These are phyloP conservation scores for Tragopan temminckii DNA, from an alignment of 2,797 vertebrate genomes.

Conservation along the genomic window DNA sequence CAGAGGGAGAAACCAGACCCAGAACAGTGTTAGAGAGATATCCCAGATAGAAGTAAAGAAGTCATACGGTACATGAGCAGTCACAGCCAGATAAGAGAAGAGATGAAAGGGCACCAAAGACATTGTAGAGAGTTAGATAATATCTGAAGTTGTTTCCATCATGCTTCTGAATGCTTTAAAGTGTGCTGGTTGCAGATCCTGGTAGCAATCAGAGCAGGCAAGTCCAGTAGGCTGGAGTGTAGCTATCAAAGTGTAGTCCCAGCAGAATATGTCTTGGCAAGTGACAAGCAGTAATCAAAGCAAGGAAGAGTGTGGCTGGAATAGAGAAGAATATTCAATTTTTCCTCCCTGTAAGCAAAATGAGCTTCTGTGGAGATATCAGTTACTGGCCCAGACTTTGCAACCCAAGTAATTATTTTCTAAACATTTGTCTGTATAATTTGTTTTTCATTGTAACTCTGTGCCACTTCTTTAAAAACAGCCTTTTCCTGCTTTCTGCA, in stretches of 20 bases:
- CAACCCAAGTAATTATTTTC: neutral
- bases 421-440: neutral
- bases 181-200: conserved; percentile 16
- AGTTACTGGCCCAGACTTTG: neutral
- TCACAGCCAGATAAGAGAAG: neutral
- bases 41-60: conserved; percentile 36
- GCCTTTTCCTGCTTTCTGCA: neutral
- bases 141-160: neutral
- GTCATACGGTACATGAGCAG: conserved; percentile 8
- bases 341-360: neutral
- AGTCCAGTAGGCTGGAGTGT: neutral
- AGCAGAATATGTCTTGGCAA: neutral
- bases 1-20: neutral
- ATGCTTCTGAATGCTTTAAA: conserved; percentile 30
- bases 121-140: neutral
- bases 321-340: neutral
- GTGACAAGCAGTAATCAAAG: conserved; percentile 24
- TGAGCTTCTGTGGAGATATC: neutral
- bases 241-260: neutral
- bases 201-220: conserved; percentile 13
- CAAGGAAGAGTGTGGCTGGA: neutral
- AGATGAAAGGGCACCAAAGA: conserved; percentile 21
- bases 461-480: neutral
- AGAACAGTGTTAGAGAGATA: neutral
- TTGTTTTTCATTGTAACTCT: neutral